phyloP scores from a whole-genome alignment of 2,888 invertebrate genomes.

The Macrosiphum euphorbiae region DNA sequence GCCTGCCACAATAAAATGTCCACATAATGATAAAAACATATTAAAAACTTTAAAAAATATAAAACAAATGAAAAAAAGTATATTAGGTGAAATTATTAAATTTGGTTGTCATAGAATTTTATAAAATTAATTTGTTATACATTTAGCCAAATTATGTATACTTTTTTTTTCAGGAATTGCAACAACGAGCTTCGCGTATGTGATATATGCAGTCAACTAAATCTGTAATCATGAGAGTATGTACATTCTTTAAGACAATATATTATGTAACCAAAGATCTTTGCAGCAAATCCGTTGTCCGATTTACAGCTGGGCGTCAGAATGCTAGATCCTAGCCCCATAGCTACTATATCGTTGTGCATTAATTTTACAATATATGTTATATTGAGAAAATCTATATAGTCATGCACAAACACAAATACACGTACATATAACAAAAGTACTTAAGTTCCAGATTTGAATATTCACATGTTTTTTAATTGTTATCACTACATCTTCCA shows the following conservation, averaged over 20 bases:
- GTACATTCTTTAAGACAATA: constrained; percentile 61
- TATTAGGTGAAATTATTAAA: neutral
- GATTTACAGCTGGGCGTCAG: constrained; percentile 35
- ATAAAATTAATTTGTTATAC: neutral
- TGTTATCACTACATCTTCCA: constrained; percentile 18
- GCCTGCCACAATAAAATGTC: neutral
- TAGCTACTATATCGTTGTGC: neutral
- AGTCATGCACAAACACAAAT: neutral
- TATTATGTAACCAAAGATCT: constrained; percentile 63
- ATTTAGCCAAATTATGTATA: constrained; percentile 35
- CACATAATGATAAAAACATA: neutral
- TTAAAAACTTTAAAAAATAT: neutral
- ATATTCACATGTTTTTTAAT: neutral
- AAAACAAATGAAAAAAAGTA: neutral
- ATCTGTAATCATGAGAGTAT: constrained; percentile 51
- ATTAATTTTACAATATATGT: constrained; percentile 16
- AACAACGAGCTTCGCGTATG: constrained; percentile 95
- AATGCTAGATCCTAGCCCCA: constrained; percentile 47
- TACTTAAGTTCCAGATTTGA: neutral
- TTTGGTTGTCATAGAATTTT: constrained; percentile 11
- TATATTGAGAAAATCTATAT: neutral
- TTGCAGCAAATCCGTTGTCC: constrained; percentile 44
- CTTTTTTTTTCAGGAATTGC: constrained; percentile 76
- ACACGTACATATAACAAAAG: neutral
- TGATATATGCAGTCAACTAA: constrained; percentile 72